Evolutionary conservation across 2,113 vertebrate species (phyloP).

Genomic region (Zapus hudsonius): DNA sequence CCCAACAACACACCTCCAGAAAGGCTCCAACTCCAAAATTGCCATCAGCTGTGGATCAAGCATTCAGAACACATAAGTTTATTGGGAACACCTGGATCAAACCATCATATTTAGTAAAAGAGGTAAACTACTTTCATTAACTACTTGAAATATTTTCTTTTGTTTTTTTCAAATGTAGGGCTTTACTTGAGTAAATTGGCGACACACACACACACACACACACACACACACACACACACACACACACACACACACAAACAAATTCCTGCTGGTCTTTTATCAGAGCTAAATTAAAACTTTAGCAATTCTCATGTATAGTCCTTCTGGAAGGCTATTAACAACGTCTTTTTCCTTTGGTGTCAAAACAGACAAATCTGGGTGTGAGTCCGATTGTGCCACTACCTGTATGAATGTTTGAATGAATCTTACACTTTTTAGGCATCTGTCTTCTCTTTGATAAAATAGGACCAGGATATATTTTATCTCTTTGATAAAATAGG

Average conservation of each 20-base stretch:
- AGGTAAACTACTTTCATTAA: background rate
- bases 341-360: slow-evolving; percentile 2
- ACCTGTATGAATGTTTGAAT: background rate
- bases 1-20: too few species aligned
- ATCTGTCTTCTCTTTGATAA: background rate
- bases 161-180: background rate
- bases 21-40: too few species aligned
- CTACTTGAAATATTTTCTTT: slow-evolving; percentile 35
- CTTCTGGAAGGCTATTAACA: background rate
- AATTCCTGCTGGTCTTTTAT: background rate
- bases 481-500: background rate
- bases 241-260: too few species aligned
- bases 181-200: background rate
- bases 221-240: too few species aligned
- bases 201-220: too few species aligned
- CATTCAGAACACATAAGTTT: too few species aligned
- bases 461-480: background rate
- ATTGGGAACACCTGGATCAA: too few species aligned
- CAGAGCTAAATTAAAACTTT: background rate
- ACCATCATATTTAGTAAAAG: too few species aligned
- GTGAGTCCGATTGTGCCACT: background rate
- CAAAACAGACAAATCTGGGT: background rate
- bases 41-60: too few species aligned
- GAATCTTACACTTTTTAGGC: background rate
- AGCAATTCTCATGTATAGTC: background rate